Conservation (phyloP, 2,888 invertebrate species). For the Bellardia bayeri region DNA sequence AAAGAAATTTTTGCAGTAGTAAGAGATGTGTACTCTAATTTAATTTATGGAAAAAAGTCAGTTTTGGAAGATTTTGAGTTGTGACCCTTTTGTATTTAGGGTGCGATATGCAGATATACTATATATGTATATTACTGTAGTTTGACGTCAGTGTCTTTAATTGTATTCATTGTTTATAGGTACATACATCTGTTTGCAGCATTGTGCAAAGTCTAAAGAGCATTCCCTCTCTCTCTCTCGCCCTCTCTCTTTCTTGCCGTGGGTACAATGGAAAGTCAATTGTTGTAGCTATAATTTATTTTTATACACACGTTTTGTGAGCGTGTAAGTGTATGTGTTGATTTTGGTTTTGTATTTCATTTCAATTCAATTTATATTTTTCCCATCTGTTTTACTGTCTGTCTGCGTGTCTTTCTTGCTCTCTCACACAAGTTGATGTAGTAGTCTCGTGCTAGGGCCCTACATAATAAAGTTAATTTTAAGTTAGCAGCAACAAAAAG, state of each 20-base stretch:
- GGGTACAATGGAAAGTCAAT: conserved; percentile 29
- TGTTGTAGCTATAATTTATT: conserved; percentile 20
- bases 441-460: conserved; percentile 69
- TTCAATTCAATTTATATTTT: conserved; percentile 35
- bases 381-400: neutral
- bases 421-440: conserved; percentile 65
- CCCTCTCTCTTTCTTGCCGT: neutral
- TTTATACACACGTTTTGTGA: conserved; percentile 1
- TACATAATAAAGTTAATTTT: conserved; percentile 69
- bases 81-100: too few relatives aligned
- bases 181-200: too few relatives aligned
- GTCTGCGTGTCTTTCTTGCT: conserved; percentile 11
- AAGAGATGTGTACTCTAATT: too few relatives aligned
- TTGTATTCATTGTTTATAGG: neutral
- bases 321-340: conserved; percentile 19
- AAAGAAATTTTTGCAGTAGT: too few relatives aligned
- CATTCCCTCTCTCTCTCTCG: neutral
- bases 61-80: too few relatives aligned
- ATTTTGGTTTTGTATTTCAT: conserved; percentile 59
- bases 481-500: conserved; percentile 71
- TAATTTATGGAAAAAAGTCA: too few relatives aligned
- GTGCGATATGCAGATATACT: too few relatives aligned
- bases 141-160: neutral
- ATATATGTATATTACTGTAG: neutral
- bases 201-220: conserved; percentile 44